Evolutionary conservation across 2,888 invertebrate species (phyloP).

Genomic region (Thelaira solivaga): DNA sequence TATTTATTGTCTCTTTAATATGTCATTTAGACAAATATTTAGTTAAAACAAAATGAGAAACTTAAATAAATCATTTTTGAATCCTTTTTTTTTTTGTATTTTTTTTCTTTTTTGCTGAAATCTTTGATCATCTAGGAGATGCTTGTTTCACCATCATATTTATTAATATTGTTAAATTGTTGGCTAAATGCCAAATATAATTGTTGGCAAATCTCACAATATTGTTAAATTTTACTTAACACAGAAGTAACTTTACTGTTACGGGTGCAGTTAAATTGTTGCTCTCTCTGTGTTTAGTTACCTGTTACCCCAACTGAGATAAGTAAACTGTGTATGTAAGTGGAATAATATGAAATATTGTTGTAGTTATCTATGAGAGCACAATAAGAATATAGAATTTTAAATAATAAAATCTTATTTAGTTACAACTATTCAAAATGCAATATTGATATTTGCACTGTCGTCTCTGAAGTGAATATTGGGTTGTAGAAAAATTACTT

Average conservation of each 20-base stretch:
- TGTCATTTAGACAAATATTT: no score
- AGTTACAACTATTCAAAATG: not conserved
- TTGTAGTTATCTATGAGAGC: not conserved
- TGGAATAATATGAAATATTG: slow-evolving; percentile 9
- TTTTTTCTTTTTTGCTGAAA: slow-evolving; percentile 13
- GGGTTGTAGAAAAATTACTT: not conserved
- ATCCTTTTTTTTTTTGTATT: slow-evolving; percentile 21
- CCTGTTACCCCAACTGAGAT: slow-evolving; percentile 27
- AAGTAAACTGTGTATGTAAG: not conserved
- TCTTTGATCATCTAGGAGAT: slow-evolving; percentile 25
- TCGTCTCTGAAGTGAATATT: not conserved
- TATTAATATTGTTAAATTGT: slow-evolving; percentile 56
- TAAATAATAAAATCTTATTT: slow-evolving; percentile 15
- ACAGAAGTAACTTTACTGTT: not conserved
- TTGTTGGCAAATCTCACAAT: slow-evolving; percentile 35
- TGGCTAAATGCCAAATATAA: slow-evolving; percentile 56
- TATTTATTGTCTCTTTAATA: no score
- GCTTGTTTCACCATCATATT: slow-evolving; percentile 49
- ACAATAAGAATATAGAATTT: slow-evolving; percentile 3
- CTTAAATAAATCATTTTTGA: slow-evolving; percentile 21
- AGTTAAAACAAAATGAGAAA: not conserved
- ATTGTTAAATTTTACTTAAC: slow-evolving; percentile 16
- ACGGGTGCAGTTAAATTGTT: not conserved
- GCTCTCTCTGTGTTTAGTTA: not conserved
- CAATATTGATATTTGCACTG: not conserved